Conservation (phyloP, 1,140 invertebrate genomes). For the Aplysia californica region DNA sequence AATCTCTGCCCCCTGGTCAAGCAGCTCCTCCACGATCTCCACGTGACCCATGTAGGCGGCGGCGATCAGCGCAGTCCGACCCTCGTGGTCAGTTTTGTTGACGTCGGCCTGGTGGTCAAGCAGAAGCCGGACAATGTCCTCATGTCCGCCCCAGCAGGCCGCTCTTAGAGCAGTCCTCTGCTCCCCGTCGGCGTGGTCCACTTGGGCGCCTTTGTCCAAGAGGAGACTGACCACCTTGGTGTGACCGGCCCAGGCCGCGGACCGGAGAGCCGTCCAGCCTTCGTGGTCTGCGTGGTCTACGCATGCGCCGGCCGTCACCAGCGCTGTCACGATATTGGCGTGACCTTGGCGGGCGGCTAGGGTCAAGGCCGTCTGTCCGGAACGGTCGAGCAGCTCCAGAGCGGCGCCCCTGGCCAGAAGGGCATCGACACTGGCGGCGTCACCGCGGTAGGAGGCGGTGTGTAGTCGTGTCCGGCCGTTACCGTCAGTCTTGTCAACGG, state of each 20-base stretch:
- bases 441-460: conserved; percentile 79
- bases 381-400: conserved; percentile 88
- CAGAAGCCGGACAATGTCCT: conserved; percentile 89
- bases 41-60: conserved; percentile 73
- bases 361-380: conserved; percentile 80
- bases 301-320: conserved; percentile 60
- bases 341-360: conserved; percentile 76
- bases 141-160: conserved; percentile 91
- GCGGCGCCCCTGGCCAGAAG: conserved; percentile 82
- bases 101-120: conserved; percentile 84
- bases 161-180: conserved; percentile 89
- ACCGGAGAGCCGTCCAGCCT: conserved; percentile 70
- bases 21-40: conserved; percentile 68
- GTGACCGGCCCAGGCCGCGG: conserved; percentile 92
- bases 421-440: conserved; percentile 81
- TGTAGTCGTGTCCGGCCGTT: conserved; percentile 79
- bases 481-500: conserved; percentile 52
- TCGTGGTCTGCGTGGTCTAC: conserved; percentile 67
- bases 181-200: conserved; percentile 86
- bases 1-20: conserved; percentile 60
- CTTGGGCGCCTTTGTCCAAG: conserved; percentile 81
- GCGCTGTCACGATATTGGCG: conserved; percentile 64
- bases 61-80: conserved; percentile 75
- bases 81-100: conserved; percentile 82
- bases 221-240: conserved; percentile 78